Base-by-base conservation (phyloP, 2,113 vertebrate species). In the Larimichthys polyactis region DNA sequence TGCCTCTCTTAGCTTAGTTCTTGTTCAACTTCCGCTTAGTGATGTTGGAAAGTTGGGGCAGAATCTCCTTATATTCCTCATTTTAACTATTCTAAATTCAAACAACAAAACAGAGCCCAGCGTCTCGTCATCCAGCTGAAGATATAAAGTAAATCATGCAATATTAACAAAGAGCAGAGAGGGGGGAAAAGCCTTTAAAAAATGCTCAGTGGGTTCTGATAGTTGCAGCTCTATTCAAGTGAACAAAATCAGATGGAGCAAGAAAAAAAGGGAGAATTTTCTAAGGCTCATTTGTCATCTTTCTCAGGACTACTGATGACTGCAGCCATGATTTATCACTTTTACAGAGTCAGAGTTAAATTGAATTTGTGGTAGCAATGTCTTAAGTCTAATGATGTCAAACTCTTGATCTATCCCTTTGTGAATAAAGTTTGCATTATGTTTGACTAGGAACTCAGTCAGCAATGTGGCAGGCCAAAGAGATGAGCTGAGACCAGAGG, bases 361-460 rank as follows among this genome's bases (percentile, higher is more conserved):
- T 29, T 64, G 9, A 85, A 83, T 24, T 57, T 63, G 32, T 43
- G 55, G 68, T 75, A 62, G 74, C 29, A 24, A 64, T 60, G 58
- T 80, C 74, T 20, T 29, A 87, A 78, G 75, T 87, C 1, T 79
- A 71, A 75, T 72, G 60, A 82, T 77, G 77, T 89, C 75, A 75
- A 70, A 74, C 17, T 81, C 46, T 72, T 58, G 66, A 89, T 87
- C 77, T 76, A 54, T 60, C 20, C 20, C 58, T 83, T 73, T 79
- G 82, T 79, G 79, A 89, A 84, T 84, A 70, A 85, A 81, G 78
- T 87, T 87, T 65, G 75, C 71, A 82, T 80, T 72, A 17, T 77
- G 76, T 78, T 81, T 11, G 27, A 68, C 36, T 69, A 64, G 60
- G 51, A 69, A 64, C 69, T 57, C 54, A 69, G 76, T 80, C 59